These are phyloP conservation scores for Holcopasites calliopsidis DNA, from an alignment of 1,140 invertebrate species.

Conservation along the genomic window DNA sequence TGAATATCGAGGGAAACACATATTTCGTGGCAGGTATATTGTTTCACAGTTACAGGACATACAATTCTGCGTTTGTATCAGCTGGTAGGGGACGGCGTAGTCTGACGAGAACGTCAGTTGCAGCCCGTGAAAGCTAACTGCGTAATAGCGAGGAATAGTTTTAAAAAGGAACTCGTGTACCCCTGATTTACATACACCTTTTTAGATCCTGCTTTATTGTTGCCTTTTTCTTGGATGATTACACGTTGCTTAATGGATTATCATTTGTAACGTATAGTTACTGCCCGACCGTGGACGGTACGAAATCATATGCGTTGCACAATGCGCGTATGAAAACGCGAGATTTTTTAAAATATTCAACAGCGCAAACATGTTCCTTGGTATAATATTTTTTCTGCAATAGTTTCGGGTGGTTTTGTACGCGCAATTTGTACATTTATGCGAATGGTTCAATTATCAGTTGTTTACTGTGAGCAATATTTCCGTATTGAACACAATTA, in stretches of 20 bases:
- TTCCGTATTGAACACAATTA: too few species aligned
- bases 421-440: too few species aligned
- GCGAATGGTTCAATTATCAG: too few species aligned
- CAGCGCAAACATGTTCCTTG: too few species aligned
- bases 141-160: background rate
- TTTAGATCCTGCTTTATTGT: background rate
- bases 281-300: background rate
- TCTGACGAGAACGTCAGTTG: background rate
- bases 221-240: background rate
- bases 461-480: too few species aligned
- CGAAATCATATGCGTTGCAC: background rate
- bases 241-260: background rate
- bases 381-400: too few species aligned
- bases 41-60: background rate
- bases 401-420: too few species aligned
- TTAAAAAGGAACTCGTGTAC: background rate
- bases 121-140: background rate
- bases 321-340: background rate
- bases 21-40: background rate
- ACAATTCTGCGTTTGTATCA: background rate
- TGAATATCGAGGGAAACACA: background rate
- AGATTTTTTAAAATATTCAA: too few species aligned
- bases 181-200: background rate
- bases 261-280: background rate
- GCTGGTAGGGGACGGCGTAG: background rate